Percentiles rank a stretch among this genome's conserved stretches.
Evolutionary conservation across 2,888 invertebrate species (phyloP).

Genomic region (Drosophila testacea): DNA sequence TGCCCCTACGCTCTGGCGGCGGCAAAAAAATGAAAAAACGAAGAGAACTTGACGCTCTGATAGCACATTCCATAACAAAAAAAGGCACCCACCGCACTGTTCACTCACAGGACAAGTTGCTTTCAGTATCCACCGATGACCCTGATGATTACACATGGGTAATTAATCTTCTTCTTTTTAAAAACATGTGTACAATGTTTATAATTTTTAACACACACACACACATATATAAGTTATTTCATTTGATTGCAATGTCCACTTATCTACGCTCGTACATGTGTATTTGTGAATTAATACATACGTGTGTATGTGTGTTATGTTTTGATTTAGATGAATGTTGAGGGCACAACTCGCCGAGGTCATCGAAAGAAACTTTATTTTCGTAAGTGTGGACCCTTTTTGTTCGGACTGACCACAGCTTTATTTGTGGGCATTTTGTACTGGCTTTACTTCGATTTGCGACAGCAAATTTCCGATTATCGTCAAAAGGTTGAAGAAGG

Average conservation of each 20-base stretch:
- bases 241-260: neutral
- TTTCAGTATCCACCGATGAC: constrained; percentile 88
- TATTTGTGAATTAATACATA: constrained; percentile 2
- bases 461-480: constrained; percentile 83
- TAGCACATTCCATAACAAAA: constrained; percentile 86
- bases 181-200: constrained; percentile 12
- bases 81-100: constrained; percentile 66
- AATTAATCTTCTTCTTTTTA: constrained; percentile 30
- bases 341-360: constrained; percentile 76
- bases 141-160: constrained; percentile 86
- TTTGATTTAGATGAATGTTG: constrained; percentile 62
- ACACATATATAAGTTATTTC: neutral
- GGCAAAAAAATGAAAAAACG: constrained; percentile 92
- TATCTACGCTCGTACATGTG: constrained; percentile 9
- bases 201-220: constrained; percentile 7
- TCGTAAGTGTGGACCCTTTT: constrained; percentile 81
- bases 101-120: constrained; percentile 87
- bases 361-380: constrained; percentile 79
- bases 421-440: constrained; percentile 82
- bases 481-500: constrained; percentile 85
- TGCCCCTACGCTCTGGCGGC: constrained; percentile 86
- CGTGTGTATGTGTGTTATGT: constrained; percentile 21
- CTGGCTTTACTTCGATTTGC: constrained; percentile 84
- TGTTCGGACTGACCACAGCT: constrained; percentile 78
- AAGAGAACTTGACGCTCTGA: constrained; percentile 90